phyloP scores from a whole-genome alignment of 2,113 vertebrate species.

The Chelonoidis abingdonii region DNA sequence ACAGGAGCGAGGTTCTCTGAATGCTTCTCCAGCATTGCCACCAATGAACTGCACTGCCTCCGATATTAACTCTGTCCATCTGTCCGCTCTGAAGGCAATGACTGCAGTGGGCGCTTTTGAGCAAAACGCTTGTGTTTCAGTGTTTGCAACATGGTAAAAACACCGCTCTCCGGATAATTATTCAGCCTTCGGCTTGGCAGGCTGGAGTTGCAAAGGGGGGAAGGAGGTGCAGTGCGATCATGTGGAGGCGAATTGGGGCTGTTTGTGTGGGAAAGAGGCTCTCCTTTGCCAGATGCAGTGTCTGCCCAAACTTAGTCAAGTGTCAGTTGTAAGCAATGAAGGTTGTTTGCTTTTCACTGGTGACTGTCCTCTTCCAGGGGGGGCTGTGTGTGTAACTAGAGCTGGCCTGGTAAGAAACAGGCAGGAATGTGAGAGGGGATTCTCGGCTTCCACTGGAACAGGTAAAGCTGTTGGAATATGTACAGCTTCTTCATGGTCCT shows the following conservation, averaged over 20 bases:
- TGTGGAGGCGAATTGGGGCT: background rate
- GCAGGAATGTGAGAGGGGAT: background rate
- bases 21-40: background rate
- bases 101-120: background rate
- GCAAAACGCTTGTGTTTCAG: background rate
- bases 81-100: background rate
- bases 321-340: no score
- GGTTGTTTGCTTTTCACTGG: background rate
- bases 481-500: background rate
- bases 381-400: background rate
- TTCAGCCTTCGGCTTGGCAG: background rate
- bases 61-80: background rate
- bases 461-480: background rate
- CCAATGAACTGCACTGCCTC: background rate
- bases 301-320: background rate
- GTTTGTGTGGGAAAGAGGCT: rapidly evolving
- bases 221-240: background rate
- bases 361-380: rapidly evolving
- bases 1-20: background rate
- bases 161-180: background rate
- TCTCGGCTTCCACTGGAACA: background rate
- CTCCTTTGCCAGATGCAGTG: background rate
- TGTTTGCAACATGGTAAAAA: background rate
- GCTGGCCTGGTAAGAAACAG: background rate
- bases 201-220: background rate